Percentiles rank a stretch among this genome's conserved stretches.
Conservation (phyloP, 2,888 invertebrate species). For the Leptinotarsa peninsularis region DNA sequence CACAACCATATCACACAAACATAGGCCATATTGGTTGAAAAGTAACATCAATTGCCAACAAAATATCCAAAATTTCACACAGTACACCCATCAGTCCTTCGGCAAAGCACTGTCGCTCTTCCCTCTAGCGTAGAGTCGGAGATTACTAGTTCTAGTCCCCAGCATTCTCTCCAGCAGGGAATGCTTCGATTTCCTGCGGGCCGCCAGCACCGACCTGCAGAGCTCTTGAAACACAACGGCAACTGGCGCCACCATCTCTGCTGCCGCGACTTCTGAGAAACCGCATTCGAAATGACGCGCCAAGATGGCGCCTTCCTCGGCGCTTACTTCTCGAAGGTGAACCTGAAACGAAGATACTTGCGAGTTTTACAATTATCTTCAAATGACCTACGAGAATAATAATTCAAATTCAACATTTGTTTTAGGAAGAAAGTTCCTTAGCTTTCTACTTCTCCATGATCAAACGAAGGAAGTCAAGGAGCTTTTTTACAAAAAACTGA, state of each 20-base stretch:
- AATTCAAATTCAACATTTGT: too few species aligned
- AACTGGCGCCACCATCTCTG: slow-evolving; percentile 87
- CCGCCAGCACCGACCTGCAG: slow-evolving; percentile 83
- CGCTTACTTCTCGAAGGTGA: slow-evolving; percentile 87
- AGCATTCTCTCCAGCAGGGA: slow-evolving; percentile 86
- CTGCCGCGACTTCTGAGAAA: slow-evolving; percentile 89
- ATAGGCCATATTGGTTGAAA: neutral
- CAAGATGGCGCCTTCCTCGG: slow-evolving; percentile 88
- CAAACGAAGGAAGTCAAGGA: too few species aligned
- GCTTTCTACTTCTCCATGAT: too few species aligned
- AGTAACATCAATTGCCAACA: neutral
- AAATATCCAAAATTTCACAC: neutral
- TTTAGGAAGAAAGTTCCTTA: too few species aligned
- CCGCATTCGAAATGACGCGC: slow-evolving; percentile 90
- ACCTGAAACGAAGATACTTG: slow-evolving; percentile 59
- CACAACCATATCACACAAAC: neutral
- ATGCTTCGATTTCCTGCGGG: slow-evolving; percentile 85
- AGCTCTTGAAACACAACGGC: slow-evolving; percentile 87
- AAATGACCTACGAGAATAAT: too few species aligned
- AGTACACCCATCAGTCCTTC: slow-evolving; percentile 73
- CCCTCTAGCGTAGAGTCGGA: slow-evolving; percentile 82
- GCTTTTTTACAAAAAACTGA: too few species aligned
- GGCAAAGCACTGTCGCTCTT: slow-evolving; percentile 91
- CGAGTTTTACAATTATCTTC: neutral
- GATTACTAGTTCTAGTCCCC: slow-evolving; percentile 77